Conservation (phyloP, 2,113 vertebrate genomes). For the Neolamprologus toae region DNA sequence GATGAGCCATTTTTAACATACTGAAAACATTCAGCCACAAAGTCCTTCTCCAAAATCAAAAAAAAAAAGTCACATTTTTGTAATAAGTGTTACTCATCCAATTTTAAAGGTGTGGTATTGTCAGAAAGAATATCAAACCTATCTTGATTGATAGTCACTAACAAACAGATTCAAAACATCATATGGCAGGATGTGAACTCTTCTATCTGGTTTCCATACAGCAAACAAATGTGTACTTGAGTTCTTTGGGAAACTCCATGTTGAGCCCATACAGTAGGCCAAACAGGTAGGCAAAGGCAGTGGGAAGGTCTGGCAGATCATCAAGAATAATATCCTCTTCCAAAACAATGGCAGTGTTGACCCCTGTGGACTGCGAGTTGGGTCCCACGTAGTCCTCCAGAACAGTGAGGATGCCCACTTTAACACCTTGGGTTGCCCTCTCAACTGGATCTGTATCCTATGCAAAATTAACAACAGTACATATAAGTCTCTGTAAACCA, state of each 20-base stretch:
- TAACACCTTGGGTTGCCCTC: accelerated
- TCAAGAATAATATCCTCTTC: background rate
- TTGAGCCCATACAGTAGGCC: background rate
- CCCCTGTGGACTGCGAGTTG: background rate
- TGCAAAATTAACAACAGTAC: too few species aligned
- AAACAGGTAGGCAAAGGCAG: background rate
- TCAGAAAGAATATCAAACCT: background rate
- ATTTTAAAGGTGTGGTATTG: background rate
- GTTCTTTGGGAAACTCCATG: background rate
- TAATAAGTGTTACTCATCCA: background rate
- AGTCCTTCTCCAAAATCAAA: background rate
- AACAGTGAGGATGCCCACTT: accelerated
- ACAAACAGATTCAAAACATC: too few species aligned
- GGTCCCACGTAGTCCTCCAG: accelerated
- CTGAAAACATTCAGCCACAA: background rate
- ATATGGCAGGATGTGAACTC: too few species aligned
- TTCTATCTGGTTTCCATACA: too few species aligned
- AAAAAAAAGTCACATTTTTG: background rate
- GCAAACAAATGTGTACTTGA: too few species aligned
- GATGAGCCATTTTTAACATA: background rate
- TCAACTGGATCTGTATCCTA: too few species aligned
- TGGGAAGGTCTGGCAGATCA: background rate
- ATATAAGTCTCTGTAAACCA: too few species aligned
- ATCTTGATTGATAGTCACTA: background rate
- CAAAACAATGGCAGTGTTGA: background rate